Evolutionary conservation across 2,888 invertebrate species (phyloP).

Genomic region (Callyntrura guangdongensis): DNA sequence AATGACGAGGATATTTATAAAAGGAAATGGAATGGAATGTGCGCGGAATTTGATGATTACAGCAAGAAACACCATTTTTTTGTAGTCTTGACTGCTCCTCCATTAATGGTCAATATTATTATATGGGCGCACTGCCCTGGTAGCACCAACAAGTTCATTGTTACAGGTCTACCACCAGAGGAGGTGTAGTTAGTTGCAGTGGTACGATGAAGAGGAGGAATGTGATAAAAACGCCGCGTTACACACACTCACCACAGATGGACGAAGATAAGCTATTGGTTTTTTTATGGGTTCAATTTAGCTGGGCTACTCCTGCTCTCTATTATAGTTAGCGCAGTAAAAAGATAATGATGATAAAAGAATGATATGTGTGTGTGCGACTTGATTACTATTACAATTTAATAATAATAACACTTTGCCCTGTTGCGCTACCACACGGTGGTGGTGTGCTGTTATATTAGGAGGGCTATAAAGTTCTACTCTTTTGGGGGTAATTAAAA

Average conservation of each 20-base stretch:
- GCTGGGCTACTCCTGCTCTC: background rate
- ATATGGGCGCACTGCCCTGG: background rate
- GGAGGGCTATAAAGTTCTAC: slow-evolving; percentile 8
- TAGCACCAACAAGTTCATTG: slow-evolving; percentile 37
- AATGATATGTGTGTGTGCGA: slow-evolving; percentile 24
- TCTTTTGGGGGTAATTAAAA: slow-evolving; percentile 72
- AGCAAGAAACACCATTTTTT: background rate
- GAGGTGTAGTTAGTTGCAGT: no score
- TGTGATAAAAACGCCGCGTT: slow-evolving; percentile 1
- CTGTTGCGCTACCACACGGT: background rate
- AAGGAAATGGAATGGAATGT: slow-evolving; percentile 57
- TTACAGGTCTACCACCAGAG: background rate
- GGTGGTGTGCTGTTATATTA: background rate
- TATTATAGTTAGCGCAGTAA: slow-evolving; percentile 8
- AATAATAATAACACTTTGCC: background rate
- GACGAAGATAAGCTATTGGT: background rate
- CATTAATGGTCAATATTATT: background rate
- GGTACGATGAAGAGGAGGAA: background rate
- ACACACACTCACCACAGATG: no score
- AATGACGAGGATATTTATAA: slow-evolving; percentile 8
- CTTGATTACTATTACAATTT: slow-evolving; percentile 48
- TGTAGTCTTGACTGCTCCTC: background rate
- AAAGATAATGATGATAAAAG: slow-evolving; percentile 23
- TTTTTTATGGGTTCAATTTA: background rate
- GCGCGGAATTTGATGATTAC: slow-evolving; percentile 56